Evolutionary conservation across 2,888 invertebrate genomes (phyloP).

Genomic region (Mimumesa dahlbomi): DNA sequence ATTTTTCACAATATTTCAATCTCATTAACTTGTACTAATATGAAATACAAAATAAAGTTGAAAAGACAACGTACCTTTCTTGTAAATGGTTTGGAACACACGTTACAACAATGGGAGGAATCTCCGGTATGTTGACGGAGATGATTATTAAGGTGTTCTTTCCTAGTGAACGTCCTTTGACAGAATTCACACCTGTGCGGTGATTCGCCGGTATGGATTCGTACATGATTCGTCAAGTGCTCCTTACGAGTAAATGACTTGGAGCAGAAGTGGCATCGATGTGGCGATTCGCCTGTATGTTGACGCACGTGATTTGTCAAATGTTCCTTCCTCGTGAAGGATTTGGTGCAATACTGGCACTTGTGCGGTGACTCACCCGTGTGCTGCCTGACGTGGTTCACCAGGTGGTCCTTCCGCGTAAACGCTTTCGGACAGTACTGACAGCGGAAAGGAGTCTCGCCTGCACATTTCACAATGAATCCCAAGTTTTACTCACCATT

Average conservation of each 20-base stretch:
- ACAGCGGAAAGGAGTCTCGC: constrained; percentile 89
- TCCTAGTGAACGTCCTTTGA: constrained; percentile 86
- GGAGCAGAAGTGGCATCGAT: constrained; percentile 91
- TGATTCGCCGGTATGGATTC: constrained; percentile 83
- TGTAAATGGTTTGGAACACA: constrained; percentile 88
- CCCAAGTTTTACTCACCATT: constrained; percentile 55
- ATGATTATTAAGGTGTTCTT: constrained; percentile 88
- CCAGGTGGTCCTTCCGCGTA: constrained; percentile 91
- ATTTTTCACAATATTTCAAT: background rate
- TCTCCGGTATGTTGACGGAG: constrained; percentile 88
- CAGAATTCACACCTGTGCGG: constrained; percentile 88
- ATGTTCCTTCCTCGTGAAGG: constrained; percentile 90
- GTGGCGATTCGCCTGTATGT: constrained; percentile 93
- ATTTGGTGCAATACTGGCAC: constrained; percentile 89
- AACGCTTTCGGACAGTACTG: constrained; percentile 93
- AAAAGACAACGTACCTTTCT: constrained; percentile 81
- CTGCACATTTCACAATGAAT: constrained; percentile 68
- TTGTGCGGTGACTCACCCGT: constrained; percentile 90
- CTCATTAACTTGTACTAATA: background rate
- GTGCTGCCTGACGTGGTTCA: constrained; percentile 87
- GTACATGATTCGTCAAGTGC: constrained; percentile 92
- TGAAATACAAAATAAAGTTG: background rate
- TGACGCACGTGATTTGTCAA: constrained; percentile 92
- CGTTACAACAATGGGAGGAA: constrained; percentile 87
- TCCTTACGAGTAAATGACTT: constrained; percentile 93